A percentile compares a stretch with the other conserved stretches of the same genome.
phyloP scores from a whole-genome alignment of 2,113 vertebrate species.

The Hylia prasina region DNA sequence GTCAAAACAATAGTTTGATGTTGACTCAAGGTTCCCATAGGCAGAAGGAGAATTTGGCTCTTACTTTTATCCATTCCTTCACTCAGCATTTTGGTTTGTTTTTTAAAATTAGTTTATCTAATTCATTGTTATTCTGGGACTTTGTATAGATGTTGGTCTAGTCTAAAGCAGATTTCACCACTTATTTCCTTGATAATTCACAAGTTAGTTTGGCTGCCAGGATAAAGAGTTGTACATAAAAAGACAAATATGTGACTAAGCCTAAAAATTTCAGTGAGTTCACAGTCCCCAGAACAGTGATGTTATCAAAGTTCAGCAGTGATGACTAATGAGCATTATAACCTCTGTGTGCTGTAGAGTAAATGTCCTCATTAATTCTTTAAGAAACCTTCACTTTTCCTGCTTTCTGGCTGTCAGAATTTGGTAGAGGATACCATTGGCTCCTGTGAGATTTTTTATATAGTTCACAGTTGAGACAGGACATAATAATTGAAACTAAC shows the following conservation, averaged over 20 bases:
- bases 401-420: neutral
- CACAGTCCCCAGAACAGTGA: neutral
- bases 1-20: neutral
- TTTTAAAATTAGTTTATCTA: neutral
- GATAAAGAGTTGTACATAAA: neutral
- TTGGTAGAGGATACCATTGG: neutral
- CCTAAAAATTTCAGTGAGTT: neutral
- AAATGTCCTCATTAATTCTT: constrained; percentile 16
- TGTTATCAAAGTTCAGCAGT: neutral
- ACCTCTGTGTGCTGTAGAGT: neutral
- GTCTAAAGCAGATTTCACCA: neutral
- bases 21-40: neutral
- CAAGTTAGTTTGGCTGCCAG: neutral
- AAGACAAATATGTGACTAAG: neutral
- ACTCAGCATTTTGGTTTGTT: neutral
- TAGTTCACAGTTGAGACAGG: neutral
- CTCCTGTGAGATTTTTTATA: constrained; percentile 9
- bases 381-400: neutral
- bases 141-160: neutral
- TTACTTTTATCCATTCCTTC: neutral
- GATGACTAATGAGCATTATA: neutral
- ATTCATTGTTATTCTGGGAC: neutral
- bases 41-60: neutral
- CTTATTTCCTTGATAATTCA: neutral
- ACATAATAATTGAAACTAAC: neutral